Base-by-base conservation (phyloP, 2,113 vertebrate genomes). In the Benitochromis conjunctus region DNA sequence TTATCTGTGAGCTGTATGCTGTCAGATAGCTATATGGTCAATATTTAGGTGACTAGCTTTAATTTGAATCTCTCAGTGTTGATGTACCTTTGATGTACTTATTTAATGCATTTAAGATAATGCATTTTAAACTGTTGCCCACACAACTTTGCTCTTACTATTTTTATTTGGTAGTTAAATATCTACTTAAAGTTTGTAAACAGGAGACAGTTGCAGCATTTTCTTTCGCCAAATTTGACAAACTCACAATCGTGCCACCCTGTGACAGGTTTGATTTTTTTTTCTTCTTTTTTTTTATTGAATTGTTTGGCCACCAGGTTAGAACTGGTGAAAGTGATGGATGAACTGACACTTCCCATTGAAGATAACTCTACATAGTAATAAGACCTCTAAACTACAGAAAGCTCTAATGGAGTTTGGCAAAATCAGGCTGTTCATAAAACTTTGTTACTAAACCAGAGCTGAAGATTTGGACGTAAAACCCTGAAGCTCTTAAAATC, bases 1-100 rank as follows among this genome's bases (percentile, higher is more conserved):
- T 62, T 69, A 78, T 89, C 80, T 86, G 80, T 53, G 89, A 90
- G 91, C 86, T 89, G 36, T 56, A 91, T 82, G 80, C 80, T 80
- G 91, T 92, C 79, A 94, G 93, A 93, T 81, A 55, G 62, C 89
- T 31, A 29, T 31, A 56, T 11, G 16, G 3, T 21, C 13, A 43
- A 12, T 64, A 55, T 46, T 16, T 62, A 55, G 31, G 53, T 13
- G 5, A 34, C 13, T 13, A 81, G 10, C 29, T 48, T 14, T 36
- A 36, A 54, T 74, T n/a, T 19, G 7, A 83, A 21, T 76, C 6
- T 18, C 7, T 77, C 9, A 12, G 31, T 58, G 24, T 29, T 58
- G 56, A 83, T 76, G 10, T 64, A 38, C 56, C 19, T 16, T 41
- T 69, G 12, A 38, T 69, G 38, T 16, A 46, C 21, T 18, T 71